Percentiles rank a stretch among this genome's conserved stretches.
These are phyloP conservation scores for Nibea coibor DNA, from an alignment of 2,113 vertebrate species.

Conservation along the genomic window DNA sequence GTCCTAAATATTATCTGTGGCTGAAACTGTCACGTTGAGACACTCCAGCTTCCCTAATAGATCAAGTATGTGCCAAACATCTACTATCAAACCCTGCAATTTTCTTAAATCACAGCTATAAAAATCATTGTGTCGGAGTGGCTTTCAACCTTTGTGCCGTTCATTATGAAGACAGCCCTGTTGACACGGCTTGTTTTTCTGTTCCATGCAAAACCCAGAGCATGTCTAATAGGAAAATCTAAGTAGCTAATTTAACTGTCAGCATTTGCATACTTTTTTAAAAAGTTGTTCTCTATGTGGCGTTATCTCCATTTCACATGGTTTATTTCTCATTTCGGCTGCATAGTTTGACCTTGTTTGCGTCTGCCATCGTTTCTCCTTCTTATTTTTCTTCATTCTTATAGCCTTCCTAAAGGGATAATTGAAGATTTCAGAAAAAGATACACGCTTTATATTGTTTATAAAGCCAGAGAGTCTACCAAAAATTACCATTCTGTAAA, in stretches of 20 bases:
- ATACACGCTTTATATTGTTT: constrained; percentile 39
- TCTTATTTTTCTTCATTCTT: neutral
- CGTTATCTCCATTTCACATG: constrained; percentile 19
- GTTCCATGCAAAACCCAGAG: neutral
- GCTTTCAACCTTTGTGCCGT: constrained; percentile 52
- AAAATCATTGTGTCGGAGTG: constrained; percentile 64
- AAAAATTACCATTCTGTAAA: constrained; percentile 54
- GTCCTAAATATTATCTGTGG: constrained; percentile 29
- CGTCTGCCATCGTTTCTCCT: constrained; percentile 13
- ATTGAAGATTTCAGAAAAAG: neutral
- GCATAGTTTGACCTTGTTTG: constrained; percentile 3
- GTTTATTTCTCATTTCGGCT: constrained; percentile 10
- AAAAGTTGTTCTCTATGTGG: neutral
- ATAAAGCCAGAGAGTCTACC: constrained; percentile 34
- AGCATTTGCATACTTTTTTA: neutral
- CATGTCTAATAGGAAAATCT: constrained; percentile 27
- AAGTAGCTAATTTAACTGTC: constrained; percentile 31
- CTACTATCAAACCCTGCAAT: constrained; percentile 69
- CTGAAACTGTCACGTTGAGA: constrained; percentile 38
- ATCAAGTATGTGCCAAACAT: constrained; percentile 65
- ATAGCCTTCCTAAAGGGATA: constrained; percentile 30
- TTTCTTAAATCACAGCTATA: constrained; percentile 72
- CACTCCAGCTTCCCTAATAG: constrained; percentile 52
- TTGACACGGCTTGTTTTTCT: constrained; percentile 45
- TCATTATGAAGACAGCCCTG: constrained; percentile 31